A percentile compares a stretch with the other conserved stretches of the same genome.
Evolutionary conservation across 1,140 invertebrate species (phyloP).

Genomic region (Diplogasteroides magnus): DNA sequence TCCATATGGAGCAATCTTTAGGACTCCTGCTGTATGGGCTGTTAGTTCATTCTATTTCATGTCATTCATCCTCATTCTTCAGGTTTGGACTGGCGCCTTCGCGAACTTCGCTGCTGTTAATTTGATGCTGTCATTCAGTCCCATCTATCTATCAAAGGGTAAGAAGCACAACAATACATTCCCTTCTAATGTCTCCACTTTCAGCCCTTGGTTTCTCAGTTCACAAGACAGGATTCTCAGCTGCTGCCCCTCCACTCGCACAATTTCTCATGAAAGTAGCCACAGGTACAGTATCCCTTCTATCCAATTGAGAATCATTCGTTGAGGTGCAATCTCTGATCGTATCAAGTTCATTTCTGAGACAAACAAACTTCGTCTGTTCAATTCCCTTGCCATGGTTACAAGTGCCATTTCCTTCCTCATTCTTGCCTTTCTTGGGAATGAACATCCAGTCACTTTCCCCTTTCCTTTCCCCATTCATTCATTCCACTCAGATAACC

Average conservation of each 20-base stretch:
- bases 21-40: too few species aligned
- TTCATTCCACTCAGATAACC: constrained; percentile 26
- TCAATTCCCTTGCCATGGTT: too few species aligned
- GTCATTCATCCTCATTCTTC: too few species aligned
- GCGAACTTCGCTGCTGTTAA: constrained; percentile 48
- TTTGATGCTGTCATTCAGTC: constrained; percentile 53
- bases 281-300: constrained; percentile 39
- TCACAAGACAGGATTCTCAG: constrained; percentile 46
- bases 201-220: constrained; percentile 47
- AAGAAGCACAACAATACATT: not conserved
- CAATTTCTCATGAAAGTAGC: constrained; percentile 45
- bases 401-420: constrained; percentile 39
- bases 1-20: constrained; percentile 47
- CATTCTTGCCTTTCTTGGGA: constrained; percentile 42
- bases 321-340: too few species aligned
- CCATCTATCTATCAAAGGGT: constrained; percentile 36
- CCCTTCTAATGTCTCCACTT: not conserved
- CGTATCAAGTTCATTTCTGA: too few species aligned
- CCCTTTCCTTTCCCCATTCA: too few species aligned
- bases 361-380: too few species aligned
- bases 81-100: constrained; percentile 47
- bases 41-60: too few species aligned
- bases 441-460: constrained; percentile 12
- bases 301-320: constrained; percentile 18
- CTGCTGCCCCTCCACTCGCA: constrained; percentile 47